Base-by-base conservation (phyloP, 2,113 vertebrate species). In the Clinocottus analis region DNA sequence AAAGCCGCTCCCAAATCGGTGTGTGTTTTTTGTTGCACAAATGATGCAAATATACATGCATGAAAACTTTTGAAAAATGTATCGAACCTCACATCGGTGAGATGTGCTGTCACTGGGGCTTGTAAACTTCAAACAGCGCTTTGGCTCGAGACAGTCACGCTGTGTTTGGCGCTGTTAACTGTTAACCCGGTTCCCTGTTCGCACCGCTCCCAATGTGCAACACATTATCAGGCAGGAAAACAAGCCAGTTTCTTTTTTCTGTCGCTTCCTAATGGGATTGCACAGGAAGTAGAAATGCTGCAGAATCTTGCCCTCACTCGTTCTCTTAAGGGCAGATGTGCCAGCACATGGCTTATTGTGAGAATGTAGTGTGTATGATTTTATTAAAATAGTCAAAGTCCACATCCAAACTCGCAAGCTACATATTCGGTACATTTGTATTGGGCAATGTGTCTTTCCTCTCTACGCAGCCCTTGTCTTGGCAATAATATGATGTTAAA, bases 151-250 rank as follows among this genome's bases (percentile, higher is more conserved):
- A 62, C 79, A 31, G 56, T 89, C 67, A 79, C 41, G 61, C 67
- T 75, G 67, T 62, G 82, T 80, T 69, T 35, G 56, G 64, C 4
- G 10, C n/a, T 47, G 78, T 75, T 84, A 60, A 71, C 66, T 73
- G 49, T 73, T 82, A 61, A 76, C 75, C 66, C 25, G 19, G 74
- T 39, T 75, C 33, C 33, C 41, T 64, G 25, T 45, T 65, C 33
- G 58, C 21, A 68, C 66, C 49, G 64, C 29, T 51, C 49, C 21
- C 69, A 84, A 66, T 81, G 77, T 68, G 69, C 64, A 73, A 51
- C 53, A 77, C 59, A 58, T 75, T 82, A 71, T 65, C 29, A 35
- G 27, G 19, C 65, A 70, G 73, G 41, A 49, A 47, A 64, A 35
- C 0, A 31, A 59, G 37, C 12, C 41, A 3, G 13, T 29, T 27